phyloP scores from a whole-genome alignment of 2,113 vertebrate species.

The Passerina amoena region DNA sequence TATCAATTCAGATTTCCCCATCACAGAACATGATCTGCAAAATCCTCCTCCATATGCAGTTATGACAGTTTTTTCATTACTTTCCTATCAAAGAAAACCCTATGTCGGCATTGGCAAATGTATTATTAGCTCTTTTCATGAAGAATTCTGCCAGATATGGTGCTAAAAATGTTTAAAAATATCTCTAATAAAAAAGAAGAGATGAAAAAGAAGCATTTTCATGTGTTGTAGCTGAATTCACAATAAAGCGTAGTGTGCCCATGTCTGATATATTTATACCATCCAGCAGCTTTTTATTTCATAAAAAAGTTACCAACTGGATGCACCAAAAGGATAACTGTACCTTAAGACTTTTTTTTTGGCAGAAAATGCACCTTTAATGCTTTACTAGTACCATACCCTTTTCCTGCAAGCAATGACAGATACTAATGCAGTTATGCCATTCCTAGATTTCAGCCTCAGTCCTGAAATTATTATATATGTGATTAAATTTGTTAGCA shows the following conservation, averaged over 20 bases:
- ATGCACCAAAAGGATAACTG: neutral
- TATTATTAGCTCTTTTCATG: neutral
- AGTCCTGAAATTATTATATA: neutral
- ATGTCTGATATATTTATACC: neutral
- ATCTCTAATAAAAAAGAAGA: neutral
- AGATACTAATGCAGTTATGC: neutral
- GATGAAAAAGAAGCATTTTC: neutral
- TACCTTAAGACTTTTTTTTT: neutral
- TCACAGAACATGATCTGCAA: neutral
- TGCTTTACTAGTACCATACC: neutral
- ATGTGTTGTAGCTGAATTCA: neutral
- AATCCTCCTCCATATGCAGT: neutral
- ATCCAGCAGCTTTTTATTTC: neutral
- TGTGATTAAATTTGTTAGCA: neutral
- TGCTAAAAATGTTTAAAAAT: neutral
- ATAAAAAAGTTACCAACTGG: neutral
- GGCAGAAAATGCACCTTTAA: neutral
- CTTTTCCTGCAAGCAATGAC: neutral
- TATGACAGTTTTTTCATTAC: neutral
- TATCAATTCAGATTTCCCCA: neutral
- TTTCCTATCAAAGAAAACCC: neutral
- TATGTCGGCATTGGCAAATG: neutral
- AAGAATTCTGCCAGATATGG: neutral
- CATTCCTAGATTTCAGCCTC: neutral
- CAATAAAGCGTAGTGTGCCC: neutral